Conservation (phyloP, 2,888 invertebrate species). For the Carabus problematicus region DNA sequence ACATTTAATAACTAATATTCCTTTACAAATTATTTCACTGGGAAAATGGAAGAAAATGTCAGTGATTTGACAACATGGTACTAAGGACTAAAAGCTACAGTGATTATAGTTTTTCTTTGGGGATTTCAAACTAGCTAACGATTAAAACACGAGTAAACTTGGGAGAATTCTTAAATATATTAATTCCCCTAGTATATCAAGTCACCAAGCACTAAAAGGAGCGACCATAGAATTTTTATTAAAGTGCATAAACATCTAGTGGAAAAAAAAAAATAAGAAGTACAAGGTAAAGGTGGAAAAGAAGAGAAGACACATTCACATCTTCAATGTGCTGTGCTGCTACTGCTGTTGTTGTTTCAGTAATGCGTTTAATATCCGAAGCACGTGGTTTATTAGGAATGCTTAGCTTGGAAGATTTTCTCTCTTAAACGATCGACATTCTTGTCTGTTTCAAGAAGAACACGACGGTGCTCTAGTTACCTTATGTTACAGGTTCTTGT, state of each 20-base stretch:
- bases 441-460: not conserved
- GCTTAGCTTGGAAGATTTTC: slow-evolving; percentile 30
- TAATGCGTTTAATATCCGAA: slow-evolving; percentile 50
- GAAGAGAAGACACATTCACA: not conserved
- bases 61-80: too few species aligned
- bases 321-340: not conserved
- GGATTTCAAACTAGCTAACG: too few species aligned
- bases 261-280: too few species aligned
- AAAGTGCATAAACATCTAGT: not conserved
- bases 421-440: slow-evolving; percentile 8
- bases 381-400: slow-evolving; percentile 50
- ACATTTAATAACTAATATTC: too few species aligned
- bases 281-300: not conserved
- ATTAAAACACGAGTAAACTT: too few species aligned
- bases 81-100: too few species aligned
- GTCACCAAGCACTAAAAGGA: too few species aligned
- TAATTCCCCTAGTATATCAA: too few species aligned
- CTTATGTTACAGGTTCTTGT: slow-evolving; percentile 2
- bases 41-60: too few species aligned
- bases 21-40: too few species aligned
- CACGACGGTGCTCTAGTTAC: not conserved
- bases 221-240: slow-evolving; percentile 32
- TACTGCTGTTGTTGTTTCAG: slow-evolving; percentile 6
- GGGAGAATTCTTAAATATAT: too few species aligned
- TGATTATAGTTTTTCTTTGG: too few species aligned